A percentile compares a stretch with the other conserved stretches of the same genome.
These are phyloP conservation scores for Conops quadrifasciatus DNA, from an alignment of 2,888 invertebrate species.

Conservation along the genomic window DNA sequence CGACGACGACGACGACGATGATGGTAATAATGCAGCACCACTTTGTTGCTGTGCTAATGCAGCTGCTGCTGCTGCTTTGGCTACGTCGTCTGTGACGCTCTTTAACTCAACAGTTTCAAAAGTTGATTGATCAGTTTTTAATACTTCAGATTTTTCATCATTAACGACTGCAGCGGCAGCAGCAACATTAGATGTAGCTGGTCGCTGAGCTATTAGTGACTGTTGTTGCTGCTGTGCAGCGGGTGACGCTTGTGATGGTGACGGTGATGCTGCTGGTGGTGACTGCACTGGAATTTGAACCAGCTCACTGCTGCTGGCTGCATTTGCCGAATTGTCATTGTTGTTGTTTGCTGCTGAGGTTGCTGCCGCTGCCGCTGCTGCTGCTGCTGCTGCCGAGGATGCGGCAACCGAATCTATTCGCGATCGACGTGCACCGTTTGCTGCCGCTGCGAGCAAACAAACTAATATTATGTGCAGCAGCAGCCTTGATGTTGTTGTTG, in stretches of 20 bases:
- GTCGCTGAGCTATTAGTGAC: conserved; percentile 18
- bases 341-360: conserved; percentile 47
- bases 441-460: conserved; percentile 46
- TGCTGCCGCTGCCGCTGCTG: conserved; percentile 40
- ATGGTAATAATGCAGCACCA: neutral
- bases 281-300: conserved; percentile 55
- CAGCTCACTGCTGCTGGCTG: conserved; percentile 47
- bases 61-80: conserved; percentile 34
- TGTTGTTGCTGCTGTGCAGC: conserved; percentile 29
- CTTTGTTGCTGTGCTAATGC: conserved; percentile 27
- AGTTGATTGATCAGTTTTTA: conserved; percentile 35
- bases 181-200: conserved; percentile 22
- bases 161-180: conserved; percentile 16
- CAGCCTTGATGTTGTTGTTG: conserved; percentile 38
- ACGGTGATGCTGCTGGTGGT: conserved; percentile 60
- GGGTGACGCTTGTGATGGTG: conserved; percentile 37
- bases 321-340: conserved; percentile 55
- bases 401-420: conserved; percentile 55
- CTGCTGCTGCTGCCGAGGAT: conserved; percentile 42
- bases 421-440: conserved; percentile 57
- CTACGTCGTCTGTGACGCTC: conserved; percentile 16
- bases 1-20: conserved; percentile 13
- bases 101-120: conserved; percentile 26
- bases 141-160: conserved; percentile 32
- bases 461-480: conserved; percentile 43